Evolutionary conservation across 2,797 vertebrate species (phyloP).

Genomic region (Thamnophis elegans): DNA sequence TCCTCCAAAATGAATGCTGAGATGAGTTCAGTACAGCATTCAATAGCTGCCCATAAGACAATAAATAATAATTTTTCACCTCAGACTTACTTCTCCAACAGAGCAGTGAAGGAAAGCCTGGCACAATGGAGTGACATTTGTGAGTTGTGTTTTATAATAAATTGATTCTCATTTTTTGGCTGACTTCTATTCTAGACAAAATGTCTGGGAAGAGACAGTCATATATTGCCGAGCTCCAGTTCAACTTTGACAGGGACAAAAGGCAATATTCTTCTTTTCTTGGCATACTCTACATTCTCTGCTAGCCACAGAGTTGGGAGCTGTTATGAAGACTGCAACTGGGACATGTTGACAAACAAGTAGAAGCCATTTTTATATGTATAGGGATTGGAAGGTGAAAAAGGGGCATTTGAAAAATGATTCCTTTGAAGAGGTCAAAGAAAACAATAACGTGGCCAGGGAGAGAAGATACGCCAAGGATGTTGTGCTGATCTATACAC

Average conservation of each 20-base stretch:
- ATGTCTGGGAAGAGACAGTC: neutral
- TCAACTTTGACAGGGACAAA: neutral
- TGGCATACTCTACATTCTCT: neutral
- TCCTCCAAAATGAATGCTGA: neutral
- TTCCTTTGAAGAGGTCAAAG: conserved; percentile 12
- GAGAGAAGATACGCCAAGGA: conserved; percentile 6
- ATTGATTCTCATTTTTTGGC: neutral
- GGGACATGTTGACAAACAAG: neutral
- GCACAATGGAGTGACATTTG: fast-evolving
- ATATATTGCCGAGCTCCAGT: fast-evolving
- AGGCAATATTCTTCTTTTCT: too few species aligned
- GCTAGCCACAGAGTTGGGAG: neutral
- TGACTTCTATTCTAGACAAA: conserved; percentile 2
- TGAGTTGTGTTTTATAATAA: neutral
- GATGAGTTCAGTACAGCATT: neutral
- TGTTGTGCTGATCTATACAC: conserved; percentile 6
- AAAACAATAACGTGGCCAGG: neutral
- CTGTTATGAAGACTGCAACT: neutral
- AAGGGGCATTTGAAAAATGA: neutral
- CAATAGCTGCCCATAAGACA: neutral
- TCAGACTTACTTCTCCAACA: neutral
- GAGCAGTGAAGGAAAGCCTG: neutral
- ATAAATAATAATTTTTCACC: conserved; percentile 5
- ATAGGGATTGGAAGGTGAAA: neutral
- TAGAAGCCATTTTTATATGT: neutral